Evolutionary conservation across 2,113 vertebrate species (phyloP), one percentile per base, ranked within the genome.

Genomic region (Caretta caretta): DNA sequence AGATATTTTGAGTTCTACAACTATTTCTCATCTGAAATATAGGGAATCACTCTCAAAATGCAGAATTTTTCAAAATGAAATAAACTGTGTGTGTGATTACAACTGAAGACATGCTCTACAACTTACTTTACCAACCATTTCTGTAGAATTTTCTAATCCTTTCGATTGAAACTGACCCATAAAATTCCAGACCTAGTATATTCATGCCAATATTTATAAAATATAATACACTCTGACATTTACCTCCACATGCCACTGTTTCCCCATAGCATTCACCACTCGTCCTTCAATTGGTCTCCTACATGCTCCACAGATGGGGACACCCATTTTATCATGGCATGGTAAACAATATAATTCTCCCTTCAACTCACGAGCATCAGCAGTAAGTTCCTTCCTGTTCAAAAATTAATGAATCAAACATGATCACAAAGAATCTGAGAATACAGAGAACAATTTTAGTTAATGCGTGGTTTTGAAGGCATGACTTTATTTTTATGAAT

Each of bases 211-310:
- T 1, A 2, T 69, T 62, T 88, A n/a, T 62, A 82, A 91, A 87
- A 87, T 48, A 57, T 16, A 79, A 35, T 14, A 31, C 13, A 57
- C 25, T 7, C 88, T 8, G 51, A 54, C 35, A 90, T 98, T 89
- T 98, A 99, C 99, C 99, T 99, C 99, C 93, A 99, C 99, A 1
- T 99, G 99, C 99, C 99, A 99, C 92, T 99, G 99, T 93, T 99
- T 99, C 83, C 99, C 99, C 99, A 99, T 99, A 80, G 99, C 99
- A 35, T 99, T 99, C 62, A 99, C 99, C 95, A 99, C 99, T 0
- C 99, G 99, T 42, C 99, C 99, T 97, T 99, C 99, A 25, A 99
- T 99, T 82, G 99, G 99, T 95, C 99, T 98, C 89, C 99, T 98
- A 87, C 99, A 99, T 25, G 99, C 99, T 0, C 99, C 99, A 46